Percentiles rank a stretch among this genome's conserved stretches.
Evolutionary conservation across 2,113 vertebrate genomes (phyloP).

Genomic region (Zingel zingel): DNA sequence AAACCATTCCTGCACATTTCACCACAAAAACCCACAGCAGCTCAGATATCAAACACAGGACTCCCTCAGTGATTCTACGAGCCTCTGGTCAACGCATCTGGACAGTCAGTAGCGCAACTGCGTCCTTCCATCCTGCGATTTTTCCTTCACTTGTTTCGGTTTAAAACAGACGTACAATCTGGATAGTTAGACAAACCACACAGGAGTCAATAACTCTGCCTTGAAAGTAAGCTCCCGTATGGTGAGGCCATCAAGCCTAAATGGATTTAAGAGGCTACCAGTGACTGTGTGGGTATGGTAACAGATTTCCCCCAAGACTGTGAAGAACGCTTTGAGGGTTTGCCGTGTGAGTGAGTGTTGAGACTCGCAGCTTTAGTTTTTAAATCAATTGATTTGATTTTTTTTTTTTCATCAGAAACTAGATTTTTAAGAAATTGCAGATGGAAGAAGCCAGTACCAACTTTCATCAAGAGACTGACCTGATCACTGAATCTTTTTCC

Average conservation of each 20-base stretch:
- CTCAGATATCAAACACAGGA: constrained; percentile 55
- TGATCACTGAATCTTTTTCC: constrained; percentile 6
- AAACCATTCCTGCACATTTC: constrained; percentile 50
- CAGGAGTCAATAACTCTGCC: constrained; percentile 33
- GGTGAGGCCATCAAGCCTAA: constrained; percentile 51
- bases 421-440: neutral
- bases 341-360: constrained; percentile 34
- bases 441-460: neutral
- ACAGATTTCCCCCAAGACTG: constrained; percentile 27
- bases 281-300: constrained; percentile 26
- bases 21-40: constrained; percentile 27
- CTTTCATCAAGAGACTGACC: neutral
- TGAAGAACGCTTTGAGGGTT: constrained; percentile 47
- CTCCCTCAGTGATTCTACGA: constrained; percentile 22
- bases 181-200: constrained; percentile 8
- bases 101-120: constrained; percentile 21
- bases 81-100: constrained; percentile 63
- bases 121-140: constrained; percentile 11
- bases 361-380: constrained; percentile 15
- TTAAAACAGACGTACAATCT: constrained; percentile 22
- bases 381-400: neutral
- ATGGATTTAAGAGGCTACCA: constrained; percentile 31
- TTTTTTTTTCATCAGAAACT: neutral
- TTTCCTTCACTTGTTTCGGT: constrained; percentile 24
- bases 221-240: constrained; percentile 33